Evolutionary conservation across 1,140 invertebrate genomes (phyloP), one percentile per base, ranked within the genome.

Genomic region (Listronotus bonariensis): DNA sequence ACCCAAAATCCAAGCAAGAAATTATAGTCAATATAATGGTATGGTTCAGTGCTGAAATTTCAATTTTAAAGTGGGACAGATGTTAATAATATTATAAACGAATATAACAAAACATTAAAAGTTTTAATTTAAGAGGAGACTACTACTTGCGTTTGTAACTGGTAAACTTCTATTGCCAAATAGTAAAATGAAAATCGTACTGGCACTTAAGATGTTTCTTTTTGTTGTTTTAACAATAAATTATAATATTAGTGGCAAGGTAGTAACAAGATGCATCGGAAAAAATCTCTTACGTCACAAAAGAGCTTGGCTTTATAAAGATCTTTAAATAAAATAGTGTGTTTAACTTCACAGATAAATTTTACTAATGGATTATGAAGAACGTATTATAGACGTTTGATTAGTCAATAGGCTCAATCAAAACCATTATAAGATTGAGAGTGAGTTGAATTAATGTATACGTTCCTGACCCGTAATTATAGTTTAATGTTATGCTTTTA

Each of bases 401-500:
- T 71, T 65, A 68, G 58, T 71, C 61, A 68, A 68, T 68, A 65
- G 56, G 32, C 45, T 31, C 67, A 71, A 70, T 70, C 59, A 70
- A 68, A 68, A 34, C 41, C 46, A 48, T 51, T 40, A 41, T 52
- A 51, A 34, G 31, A 52, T 40, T 40, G 34, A 36, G 11, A 36
- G 34, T 36, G 34, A 36, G 34, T 36, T 36, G 42, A 51, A 51
- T 51, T 51, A 51, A 51, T 31, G 48, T 51, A 51, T 51, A 26
- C 48, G 55, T 66, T 68, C 58, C 32, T 59, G 45, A 56, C 51
- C 41, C 20, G 61, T 68, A 71, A 74, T 74, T 74, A 74, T 41
- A 59, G 69, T 71, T 74, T 74, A 71, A 58, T 67, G 68, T 53
- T 65, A 65, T 41, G 56, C 67, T 70, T 72, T 70, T 65, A 67